Base-by-base conservation (phyloP, 2,797 vertebrate genomes). In the Hippoglossus hippoglossus region DNA sequence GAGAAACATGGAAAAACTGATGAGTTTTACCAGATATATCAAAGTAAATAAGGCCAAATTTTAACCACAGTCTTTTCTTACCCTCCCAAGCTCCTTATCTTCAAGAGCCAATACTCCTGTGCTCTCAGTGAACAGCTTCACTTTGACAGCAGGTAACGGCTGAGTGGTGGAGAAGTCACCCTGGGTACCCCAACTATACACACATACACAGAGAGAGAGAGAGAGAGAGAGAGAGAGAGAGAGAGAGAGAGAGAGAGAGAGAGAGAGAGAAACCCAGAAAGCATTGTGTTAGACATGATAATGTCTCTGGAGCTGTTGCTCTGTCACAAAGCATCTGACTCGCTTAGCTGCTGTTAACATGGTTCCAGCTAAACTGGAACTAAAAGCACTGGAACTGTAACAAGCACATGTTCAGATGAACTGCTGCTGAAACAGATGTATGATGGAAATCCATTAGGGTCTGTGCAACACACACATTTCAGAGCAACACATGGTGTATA, bases 41-140 rank as follows among this genome's bases (percentile, higher is more conserved):
- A 3, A 50, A 10, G 24, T 49, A 0, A 51, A 34, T 24, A 22
- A 19, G n/a, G 39, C 4, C 18, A 4, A 2, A 2, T 12, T 3
- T 7, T 3, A 19, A 41, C 2, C 3, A 2, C 10, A 59, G 44
- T n/a, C 9, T 6, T 16, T 16, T 21, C 65, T 64, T 92, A 99
- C 98, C 95, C 97, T 92, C 71, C 98, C 98, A 2, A 99, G 95
- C 88, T 99, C 98, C 87, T 99, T 99, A 89, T 99, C 98, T 82
- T 99, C 98, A 89, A 99, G 92, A 36, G 98, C 97, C 92, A 99
- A 80, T 55, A 99, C 98, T 0, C 98, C 98, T 0, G 98, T 99
- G 91, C 97, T 99, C 86, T 99, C 98, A 0, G 98, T 99, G 85
- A 99, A 99, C 65, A 99, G 94, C 91, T 99, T 99, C 87, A 99